Conservation (phyloP, 2,888 invertebrate genomes). For the Tolmerus cingulatus region DNA sequence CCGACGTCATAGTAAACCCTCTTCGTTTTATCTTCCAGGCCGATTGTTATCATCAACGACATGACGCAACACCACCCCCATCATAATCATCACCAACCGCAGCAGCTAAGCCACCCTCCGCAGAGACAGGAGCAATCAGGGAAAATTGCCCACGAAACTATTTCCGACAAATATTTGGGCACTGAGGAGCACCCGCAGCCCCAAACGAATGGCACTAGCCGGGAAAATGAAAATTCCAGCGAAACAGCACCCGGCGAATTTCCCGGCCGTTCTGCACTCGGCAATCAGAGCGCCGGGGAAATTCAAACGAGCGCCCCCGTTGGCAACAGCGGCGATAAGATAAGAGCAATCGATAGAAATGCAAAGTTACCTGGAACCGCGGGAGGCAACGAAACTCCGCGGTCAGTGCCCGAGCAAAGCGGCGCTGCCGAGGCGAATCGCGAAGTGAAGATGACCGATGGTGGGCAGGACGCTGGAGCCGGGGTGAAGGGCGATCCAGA, state of each 20-base stretch:
- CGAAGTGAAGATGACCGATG: neutral
- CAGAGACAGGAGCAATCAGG: slow-evolving; percentile 37
- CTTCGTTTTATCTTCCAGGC: slow-evolving; percentile 51
- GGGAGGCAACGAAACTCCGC: neutral
- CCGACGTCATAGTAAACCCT: neutral
- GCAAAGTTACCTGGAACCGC: neutral
- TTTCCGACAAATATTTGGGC: slow-evolving; percentile 26
- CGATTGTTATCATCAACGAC: slow-evolving; percentile 60
- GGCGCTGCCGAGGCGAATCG: neutral
- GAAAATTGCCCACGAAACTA: slow-evolving; percentile 27
- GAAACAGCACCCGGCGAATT: slow-evolving; percentile 8
- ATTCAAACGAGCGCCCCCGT: neutral
- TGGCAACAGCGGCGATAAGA: slow-evolving; percentile 13
- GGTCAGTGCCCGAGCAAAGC: neutral
- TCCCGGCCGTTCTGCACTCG: neutral
- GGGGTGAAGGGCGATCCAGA: neutral
- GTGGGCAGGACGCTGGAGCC: neutral
- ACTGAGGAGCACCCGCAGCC: slow-evolving; percentile 50
- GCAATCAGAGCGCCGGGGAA: neutral
- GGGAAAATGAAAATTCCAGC: slow-evolving; percentile 44
- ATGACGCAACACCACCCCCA: slow-evolving; percentile 16
- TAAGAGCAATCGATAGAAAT: slow-evolving; percentile 15
- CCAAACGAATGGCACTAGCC: slow-evolving; percentile 27
- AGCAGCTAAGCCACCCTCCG: neutral
- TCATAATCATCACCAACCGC: slow-evolving; percentile 51